Conservation (phyloP, 1,140 invertebrate genomes). For the Archegozetes longisetosus region DNA sequence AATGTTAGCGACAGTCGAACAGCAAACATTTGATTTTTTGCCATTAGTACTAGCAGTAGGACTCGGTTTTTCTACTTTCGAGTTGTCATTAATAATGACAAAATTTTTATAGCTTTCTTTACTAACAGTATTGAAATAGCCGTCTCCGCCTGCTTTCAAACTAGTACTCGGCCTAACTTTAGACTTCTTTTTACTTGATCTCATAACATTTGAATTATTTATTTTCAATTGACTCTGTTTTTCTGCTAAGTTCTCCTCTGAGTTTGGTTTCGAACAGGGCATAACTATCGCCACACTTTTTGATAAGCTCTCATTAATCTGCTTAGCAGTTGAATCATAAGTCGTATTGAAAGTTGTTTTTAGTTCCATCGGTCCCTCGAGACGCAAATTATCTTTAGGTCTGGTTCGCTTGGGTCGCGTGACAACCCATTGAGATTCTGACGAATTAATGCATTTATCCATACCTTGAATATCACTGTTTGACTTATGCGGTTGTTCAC, state of each 20-base stretch:
- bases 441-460: background rate
- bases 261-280: slow-evolving; percentile 2
- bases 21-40: background rate
- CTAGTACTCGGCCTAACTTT: slow-evolving; percentile 11
- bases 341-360: slow-evolving; percentile 25
- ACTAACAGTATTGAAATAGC: slow-evolving; percentile 14
- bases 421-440: background rate
- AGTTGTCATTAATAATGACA: slow-evolving; percentile 14
- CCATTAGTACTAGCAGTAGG: background rate
- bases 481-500: slow-evolving; percentile 5
- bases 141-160: slow-evolving; percentile 11
- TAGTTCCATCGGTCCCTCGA: slow-evolving; percentile 30
- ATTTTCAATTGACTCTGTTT: too few relatives aligned
- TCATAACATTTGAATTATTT: background rate
- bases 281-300: background rate
- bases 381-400: slow-evolving; percentile 24
- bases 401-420: slow-evolving; percentile 23
- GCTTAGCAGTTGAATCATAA: slow-evolving; percentile 7
- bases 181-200: background rate
- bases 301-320: background rate
- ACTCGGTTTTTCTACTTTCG: background rate
- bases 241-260: background rate
- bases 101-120: slow-evolving; percentile 14
- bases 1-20: background rate
- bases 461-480: background rate